phyloP scores from a whole-genome alignment of 2,888 invertebrate genomes.

The Papilio demoleus region DNA sequence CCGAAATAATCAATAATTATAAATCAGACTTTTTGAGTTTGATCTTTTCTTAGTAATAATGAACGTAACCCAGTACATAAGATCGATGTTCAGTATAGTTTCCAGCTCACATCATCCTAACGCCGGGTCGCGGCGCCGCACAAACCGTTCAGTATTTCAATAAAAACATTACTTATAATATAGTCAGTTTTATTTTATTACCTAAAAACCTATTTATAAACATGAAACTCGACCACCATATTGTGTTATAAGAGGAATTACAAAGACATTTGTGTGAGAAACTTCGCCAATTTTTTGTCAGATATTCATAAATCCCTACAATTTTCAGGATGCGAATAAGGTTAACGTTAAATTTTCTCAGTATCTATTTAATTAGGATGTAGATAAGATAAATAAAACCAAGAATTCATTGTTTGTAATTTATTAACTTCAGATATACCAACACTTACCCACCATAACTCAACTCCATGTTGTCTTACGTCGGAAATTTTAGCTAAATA shows the following conservation, averaged over 20 bases:
- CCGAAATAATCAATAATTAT: too few relatives aligned
- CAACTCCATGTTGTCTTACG: not conserved
- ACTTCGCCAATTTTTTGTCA: too few relatives aligned
- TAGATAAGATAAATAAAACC: not conserved
- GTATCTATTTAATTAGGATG: not conserved
- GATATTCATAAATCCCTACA: too few relatives aligned
- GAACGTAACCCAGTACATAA: too few relatives aligned
- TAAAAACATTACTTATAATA: slow-evolving; percentile 30
- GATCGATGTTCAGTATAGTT: too few relatives aligned
- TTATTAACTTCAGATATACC: not conserved
- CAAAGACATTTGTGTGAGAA: too few relatives aligned
- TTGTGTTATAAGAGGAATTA: too few relatives aligned
- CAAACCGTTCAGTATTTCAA: slow-evolving; percentile 41
- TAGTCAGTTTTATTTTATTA: slow-evolving; percentile 7
- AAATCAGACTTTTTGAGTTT: too few relatives aligned
- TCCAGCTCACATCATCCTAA: not conserved
- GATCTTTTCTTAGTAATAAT: too few relatives aligned
- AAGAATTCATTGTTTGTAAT: not conserved
- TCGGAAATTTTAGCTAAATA: not conserved
- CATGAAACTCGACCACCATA: too few relatives aligned
- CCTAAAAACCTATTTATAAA: not conserved
- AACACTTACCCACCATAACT: not conserved
- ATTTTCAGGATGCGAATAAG: too few relatives aligned
- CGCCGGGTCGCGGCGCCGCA: slow-evolving; percentile 24
- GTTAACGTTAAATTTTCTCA: too few relatives aligned